Conservation (phyloP, 30 jellyfish, hydroid and myxozoan species). For the Hydractinia symbiolongicarpus region DNA sequence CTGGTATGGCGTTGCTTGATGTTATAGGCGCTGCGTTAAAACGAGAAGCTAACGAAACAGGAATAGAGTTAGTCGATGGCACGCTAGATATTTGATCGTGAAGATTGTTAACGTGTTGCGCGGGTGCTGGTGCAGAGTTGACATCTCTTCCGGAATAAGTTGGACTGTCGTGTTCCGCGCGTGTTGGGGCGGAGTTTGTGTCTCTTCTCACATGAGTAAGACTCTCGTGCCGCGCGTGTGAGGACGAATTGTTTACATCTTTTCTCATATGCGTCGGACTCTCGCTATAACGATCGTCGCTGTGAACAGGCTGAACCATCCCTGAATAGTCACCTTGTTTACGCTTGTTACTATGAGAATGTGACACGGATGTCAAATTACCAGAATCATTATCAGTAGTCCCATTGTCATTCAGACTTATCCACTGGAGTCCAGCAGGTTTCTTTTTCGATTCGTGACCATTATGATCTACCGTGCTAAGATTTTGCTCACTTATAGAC, state of each 20-base stretch:
- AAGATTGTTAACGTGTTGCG: conserved; percentile 10
- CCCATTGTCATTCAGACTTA: conserved; percentile 25
- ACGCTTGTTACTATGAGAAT: no score
- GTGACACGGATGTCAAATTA: not conserved
- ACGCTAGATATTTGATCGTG: not conserved
- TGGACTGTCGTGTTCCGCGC: not conserved
- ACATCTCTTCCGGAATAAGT: not conserved
- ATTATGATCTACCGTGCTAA: not conserved
- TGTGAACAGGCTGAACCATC: not conserved
- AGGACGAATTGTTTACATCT: not conserved
- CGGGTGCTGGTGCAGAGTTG: not conserved
- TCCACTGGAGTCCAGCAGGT: conserved; percentile 31
- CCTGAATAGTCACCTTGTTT: not conserved
- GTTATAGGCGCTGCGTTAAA: conserved; percentile 1
- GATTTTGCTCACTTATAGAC: not conserved
- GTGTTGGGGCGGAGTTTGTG: not conserved
- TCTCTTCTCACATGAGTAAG: not conserved
- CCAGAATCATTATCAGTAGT: not conserved
- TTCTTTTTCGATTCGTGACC: not conserved
- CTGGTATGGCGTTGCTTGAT: conserved; percentile 30
- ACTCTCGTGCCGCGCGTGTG: not conserved
- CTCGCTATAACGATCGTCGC: not conserved
- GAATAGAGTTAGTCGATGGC: conserved; percentile 19
- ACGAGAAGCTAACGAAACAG: conserved; percentile 37
- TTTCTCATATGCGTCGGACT: not conserved